Conservation (phyloP, 1,140 invertebrate genomes). For the Pseudobourletiella spinata region DNA sequence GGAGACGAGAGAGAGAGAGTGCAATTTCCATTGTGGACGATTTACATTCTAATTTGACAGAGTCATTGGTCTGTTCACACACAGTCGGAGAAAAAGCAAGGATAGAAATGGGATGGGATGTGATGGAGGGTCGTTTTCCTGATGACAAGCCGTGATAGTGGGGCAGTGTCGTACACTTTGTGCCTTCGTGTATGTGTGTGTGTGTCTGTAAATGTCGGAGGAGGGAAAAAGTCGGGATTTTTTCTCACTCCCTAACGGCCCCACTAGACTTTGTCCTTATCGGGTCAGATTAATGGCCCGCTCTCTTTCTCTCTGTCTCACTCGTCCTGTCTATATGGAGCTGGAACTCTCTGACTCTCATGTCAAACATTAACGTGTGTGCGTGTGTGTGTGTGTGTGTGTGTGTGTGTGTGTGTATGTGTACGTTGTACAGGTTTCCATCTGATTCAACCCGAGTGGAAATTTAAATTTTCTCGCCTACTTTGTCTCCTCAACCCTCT, state of each 20-base stretch:
- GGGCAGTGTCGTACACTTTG: neutral
- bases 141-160: conserved; percentile 26
- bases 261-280: conserved; percentile 14
- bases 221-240: neutral
- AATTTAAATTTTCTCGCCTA: conserved; percentile 28
- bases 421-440: conserved; percentile 1
- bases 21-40: conserved; percentile 17
- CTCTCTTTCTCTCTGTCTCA: neutral
- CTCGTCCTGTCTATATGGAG: too few species aligned
- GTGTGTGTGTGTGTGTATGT: too few species aligned
- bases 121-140: conserved; percentile 23
- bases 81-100: conserved; percentile 1
- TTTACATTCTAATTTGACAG: conserved; percentile 26
- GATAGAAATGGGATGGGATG: conserved; percentile 14
- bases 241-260: neutral
- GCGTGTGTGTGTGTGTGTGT: too few species aligned
- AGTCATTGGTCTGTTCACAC: neutral
- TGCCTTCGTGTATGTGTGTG: too few species aligned
- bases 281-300: conserved; percentile 26
- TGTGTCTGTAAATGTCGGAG: too few species aligned
- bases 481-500: conserved; percentile 26
- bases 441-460: conserved; percentile 10
- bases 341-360: too few species aligned
- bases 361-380: conserved; percentile 13
- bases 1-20: neutral